These are phyloP conservation scores for Epistrophella euchroma DNA, from an alignment of 2,888 invertebrate genomes.

Conservation along the genomic window DNA sequence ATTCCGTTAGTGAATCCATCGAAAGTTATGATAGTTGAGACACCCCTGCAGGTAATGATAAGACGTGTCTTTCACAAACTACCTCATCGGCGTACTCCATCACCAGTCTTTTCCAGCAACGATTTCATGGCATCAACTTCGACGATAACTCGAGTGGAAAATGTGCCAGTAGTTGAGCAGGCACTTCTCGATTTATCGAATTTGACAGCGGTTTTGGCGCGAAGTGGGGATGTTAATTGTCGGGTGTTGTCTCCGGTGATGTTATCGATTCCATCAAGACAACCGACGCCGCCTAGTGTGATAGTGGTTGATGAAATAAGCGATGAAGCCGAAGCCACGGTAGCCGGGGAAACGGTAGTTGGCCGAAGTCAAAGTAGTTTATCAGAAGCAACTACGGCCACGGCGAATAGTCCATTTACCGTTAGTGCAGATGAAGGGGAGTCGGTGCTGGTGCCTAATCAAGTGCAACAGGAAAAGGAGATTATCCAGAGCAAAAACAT, in stretches of 20 bases:
- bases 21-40: conserved; percentile 78
- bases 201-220: conserved; percentile 76
- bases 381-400: conserved; percentile 59
- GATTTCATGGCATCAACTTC: conserved; percentile 27
- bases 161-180: conserved; percentile 82
- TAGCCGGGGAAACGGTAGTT: no score
- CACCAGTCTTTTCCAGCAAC: conserved; percentile 20
- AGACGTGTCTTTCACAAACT: conserved; percentile 79
- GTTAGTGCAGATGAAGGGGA: conserved; percentile 50
- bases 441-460: conserved; percentile 12
- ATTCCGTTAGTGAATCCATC: conserved; percentile 48
- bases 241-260: conserved; percentile 31
- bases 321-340: conserved; percentile 42
- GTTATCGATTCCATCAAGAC: conserved; percentile 32
- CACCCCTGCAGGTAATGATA: conserved; percentile 80
- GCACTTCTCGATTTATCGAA: conserved; percentile 81
- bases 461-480: conserved; percentile 68
- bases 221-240: conserved; percentile 6
- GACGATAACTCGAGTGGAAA: conserved; percentile 78
- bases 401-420: conserved; percentile 60
- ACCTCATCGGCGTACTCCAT: conserved; percentile 69
- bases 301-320: conserved; percentile 51
- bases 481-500: conserved; percentile 77
- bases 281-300: conserved; percentile 41
- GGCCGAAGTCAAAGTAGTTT: conserved; percentile 54